Percentiles rank a stretch among this genome's conserved stretches.
Evolutionary conservation across 2,888 invertebrate species (phyloP).

Genomic region (Lochmaea capreae): DNA sequence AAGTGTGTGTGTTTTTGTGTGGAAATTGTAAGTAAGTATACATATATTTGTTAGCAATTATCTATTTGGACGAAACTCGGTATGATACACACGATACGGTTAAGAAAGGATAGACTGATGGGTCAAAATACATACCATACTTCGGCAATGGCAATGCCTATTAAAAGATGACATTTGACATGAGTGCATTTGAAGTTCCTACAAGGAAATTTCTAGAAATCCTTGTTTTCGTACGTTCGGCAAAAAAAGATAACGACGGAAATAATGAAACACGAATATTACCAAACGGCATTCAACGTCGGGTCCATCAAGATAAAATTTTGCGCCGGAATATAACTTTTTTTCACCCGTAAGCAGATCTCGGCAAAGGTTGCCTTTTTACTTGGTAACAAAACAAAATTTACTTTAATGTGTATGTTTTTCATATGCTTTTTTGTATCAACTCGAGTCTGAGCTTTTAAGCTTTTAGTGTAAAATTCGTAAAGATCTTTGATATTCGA

Average conservation of each 20-base stretch:
- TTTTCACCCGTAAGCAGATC: conserved; percentile 24
- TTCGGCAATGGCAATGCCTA: no score
- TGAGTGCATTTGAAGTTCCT: no score
- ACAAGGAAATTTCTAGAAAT: no score
- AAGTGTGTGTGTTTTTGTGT: no score
- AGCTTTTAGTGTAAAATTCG: conserved; percentile 31
- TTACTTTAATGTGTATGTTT: conserved; percentile 31
- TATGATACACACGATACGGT: no score
- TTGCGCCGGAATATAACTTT: conserved; percentile 8
- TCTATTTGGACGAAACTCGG: no score
- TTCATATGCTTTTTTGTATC: conserved; percentile 23
- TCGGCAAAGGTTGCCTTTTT: conserved; percentile 16
- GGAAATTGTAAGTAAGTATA: no score
- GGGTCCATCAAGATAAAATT: conserved; percentile 40
- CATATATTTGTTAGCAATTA: no score
- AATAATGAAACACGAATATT: conserved; percentile 32
- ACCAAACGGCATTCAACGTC: conserved; percentile 25
- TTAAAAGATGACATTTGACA: no score
- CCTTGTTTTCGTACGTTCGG: no score
- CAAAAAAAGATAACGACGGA: not conserved
- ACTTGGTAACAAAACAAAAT: conserved; percentile 43
- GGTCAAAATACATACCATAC: no score
- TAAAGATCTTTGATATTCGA: conserved; percentile 32
- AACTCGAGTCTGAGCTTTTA: conserved; percentile 30
- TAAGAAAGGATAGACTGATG: no score